These are phyloP conservation scores for Callinectes sapidus DNA, from an alignment of 2,888 invertebrate species.

Conservation along the genomic window DNA sequence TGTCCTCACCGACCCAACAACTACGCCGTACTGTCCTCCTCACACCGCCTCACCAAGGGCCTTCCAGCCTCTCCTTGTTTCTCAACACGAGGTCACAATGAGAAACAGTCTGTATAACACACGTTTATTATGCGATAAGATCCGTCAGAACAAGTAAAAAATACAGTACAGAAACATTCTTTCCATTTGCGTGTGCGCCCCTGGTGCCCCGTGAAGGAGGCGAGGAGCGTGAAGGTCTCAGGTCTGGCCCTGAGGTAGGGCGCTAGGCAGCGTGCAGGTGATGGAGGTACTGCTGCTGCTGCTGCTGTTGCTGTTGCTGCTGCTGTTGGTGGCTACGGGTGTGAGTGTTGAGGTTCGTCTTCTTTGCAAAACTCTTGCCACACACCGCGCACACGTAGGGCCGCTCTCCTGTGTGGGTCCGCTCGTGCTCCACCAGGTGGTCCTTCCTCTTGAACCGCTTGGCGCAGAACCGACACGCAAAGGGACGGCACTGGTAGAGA, in stretches of 20 bases:
- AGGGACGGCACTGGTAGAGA: conserved; percentile 65
- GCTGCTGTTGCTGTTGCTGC: conserved; percentile 58
- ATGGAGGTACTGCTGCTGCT: conserved; percentile 59
- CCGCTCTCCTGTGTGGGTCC: conserved; percentile 68
- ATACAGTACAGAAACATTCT: conserved; percentile 32
- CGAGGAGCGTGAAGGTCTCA: not conserved
- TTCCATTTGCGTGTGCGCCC: conserved; percentile 6
- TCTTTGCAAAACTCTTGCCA: conserved; percentile 69
- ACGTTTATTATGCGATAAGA: conserved; percentile 50
- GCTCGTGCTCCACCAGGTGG: conserved; percentile 68
- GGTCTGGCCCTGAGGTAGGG: not conserved
- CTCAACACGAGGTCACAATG: not conserved
- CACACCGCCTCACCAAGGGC: not conserved
- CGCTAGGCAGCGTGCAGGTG: conserved; percentile 59
- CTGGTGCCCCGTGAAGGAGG: not conserved
- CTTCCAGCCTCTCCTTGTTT: not conserved
- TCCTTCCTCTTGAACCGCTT: conserved; percentile 70
- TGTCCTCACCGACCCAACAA: not conserved
- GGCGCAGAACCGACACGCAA: conserved; percentile 66
- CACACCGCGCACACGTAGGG: conserved; percentile 67
- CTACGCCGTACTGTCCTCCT: not conserved
- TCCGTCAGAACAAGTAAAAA: conserved; percentile 44
- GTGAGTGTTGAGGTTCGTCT: conserved; percentile 69
- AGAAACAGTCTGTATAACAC: conserved; percentile 39
- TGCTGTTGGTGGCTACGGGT: conserved; percentile 63